phyloP scores from a whole-genome alignment of 2,888 invertebrate species.

The Acrobasis consociella region DNA sequence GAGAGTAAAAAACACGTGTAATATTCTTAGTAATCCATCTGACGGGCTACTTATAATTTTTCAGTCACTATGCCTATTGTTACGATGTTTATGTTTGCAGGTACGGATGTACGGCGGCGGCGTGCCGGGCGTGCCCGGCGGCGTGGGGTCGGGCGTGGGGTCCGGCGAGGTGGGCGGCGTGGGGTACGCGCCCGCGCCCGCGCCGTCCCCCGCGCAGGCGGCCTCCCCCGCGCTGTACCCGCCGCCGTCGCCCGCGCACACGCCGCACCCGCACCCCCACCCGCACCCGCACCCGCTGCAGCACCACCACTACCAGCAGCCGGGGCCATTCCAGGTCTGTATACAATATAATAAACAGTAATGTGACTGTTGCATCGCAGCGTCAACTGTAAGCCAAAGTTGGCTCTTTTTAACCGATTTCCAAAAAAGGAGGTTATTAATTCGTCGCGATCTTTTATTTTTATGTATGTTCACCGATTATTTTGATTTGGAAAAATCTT shows the following conservation, averaged over 20 bases:
- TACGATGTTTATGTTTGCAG: conserved; percentile 45
- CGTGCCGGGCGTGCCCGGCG: conserved; percentile 44
- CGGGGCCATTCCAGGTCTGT: conserved; percentile 67
- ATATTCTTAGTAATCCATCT: too few relatives aligned
- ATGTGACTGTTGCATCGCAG: too few relatives aligned
- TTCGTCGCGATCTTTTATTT: too few relatives aligned
- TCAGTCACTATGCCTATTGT: too few relatives aligned
- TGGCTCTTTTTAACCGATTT: too few relatives aligned
- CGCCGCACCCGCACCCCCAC: conserved; percentile 69
- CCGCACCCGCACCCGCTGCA: conserved; percentile 43
- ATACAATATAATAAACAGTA: too few relatives aligned
- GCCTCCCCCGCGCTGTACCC: conserved; percentile 76
- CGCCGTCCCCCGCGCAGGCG: conserved; percentile 70
- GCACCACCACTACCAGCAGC: conserved; percentile 71
- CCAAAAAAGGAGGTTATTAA: too few relatives aligned
- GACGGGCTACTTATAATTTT: too few relatives aligned
- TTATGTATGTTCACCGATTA: too few relatives aligned
- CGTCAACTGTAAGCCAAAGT: too few relatives aligned
- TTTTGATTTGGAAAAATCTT: too few relatives aligned
- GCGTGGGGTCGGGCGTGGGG: conserved; percentile 45
- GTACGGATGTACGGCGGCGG: conserved; percentile 86
- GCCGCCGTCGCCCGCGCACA: conserved; percentile 77
- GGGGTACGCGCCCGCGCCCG: conserved; percentile 64
- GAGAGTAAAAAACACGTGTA: too few relatives aligned
- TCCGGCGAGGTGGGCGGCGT: conserved; percentile 52